Percentiles rank a stretch among this genome's conserved stretches.
Evolutionary conservation across 2,797 vertebrate genomes (phyloP).

Genomic region (Melopsittacus undulatus): DNA sequence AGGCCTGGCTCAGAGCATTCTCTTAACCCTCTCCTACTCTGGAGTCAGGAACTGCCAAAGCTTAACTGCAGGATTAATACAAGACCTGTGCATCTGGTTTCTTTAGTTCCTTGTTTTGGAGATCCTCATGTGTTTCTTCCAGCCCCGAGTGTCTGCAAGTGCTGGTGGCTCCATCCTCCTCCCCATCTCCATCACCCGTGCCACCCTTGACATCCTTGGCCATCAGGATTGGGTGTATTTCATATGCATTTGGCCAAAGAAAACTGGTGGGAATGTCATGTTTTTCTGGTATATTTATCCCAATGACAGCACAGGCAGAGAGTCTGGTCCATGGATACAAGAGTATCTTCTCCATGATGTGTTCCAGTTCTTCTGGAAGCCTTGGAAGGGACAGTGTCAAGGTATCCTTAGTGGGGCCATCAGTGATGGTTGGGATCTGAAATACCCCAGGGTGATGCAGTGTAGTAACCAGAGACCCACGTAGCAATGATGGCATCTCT

Average conservation of each 20-base stretch:
- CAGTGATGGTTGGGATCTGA: not conserved
- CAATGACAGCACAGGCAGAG: not conserved
- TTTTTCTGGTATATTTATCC: not conserved
- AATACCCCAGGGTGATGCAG: not conserved
- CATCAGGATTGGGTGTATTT: not conserved
- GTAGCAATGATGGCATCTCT: not conserved
- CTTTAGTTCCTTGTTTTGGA: not conserved
- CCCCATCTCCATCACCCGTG: not conserved
- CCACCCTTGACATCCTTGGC: not conserved
- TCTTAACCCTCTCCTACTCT: conserved; percentile 25
- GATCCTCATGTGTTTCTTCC: not conserved
- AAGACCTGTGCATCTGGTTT: not conserved
- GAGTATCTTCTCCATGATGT: not conserved
- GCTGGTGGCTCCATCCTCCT: not conserved
- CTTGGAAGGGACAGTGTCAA: not conserved
- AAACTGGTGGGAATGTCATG: not conserved
- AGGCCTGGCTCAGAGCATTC: not conserved
- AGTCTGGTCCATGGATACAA: not conserved
- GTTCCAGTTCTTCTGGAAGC: not conserved
- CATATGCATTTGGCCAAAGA: not conserved
- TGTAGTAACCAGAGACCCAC: not conserved
- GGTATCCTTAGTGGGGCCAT: not conserved
- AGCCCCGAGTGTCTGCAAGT: not conserved
- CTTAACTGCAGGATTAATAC: not conserved
- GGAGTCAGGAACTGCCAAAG: not conserved